phyloP scores from a whole-genome alignment of 2,888 invertebrate genomes.

The Chrysolina americana region DNA sequence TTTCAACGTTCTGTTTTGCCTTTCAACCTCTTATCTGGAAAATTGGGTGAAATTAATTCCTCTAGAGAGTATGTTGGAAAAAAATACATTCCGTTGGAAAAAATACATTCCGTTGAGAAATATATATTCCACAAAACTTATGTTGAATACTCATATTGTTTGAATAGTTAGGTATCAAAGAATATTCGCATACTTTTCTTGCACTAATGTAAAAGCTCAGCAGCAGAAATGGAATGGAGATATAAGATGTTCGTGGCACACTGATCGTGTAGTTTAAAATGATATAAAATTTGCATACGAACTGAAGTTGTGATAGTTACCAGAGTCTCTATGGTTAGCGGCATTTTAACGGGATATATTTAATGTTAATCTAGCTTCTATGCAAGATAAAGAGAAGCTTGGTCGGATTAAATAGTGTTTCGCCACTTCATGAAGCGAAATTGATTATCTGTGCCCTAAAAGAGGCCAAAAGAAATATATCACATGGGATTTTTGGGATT shows the following conservation, averaged over 20 bases:
- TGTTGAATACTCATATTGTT: not conserved
- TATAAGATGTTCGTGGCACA: not conserved
- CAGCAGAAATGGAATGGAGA: not conserved
- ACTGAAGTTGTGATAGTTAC: constrained; percentile 6
- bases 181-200: not conserved
- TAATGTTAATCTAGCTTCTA: not conserved
- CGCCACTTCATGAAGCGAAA: not conserved
- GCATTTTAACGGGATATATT: not conserved
- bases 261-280: constrained; percentile 11
- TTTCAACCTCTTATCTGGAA: not conserved
- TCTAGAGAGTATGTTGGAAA: too few species aligned
- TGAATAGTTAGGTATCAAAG: not conserved
- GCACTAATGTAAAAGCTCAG: not conserved
- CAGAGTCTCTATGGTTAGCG: not conserved
- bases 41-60: too few species aligned
- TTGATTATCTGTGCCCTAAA: too few species aligned
- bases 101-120: too few species aligned
- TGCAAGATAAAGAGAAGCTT: not conserved
- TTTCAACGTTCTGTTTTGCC: not conserved
- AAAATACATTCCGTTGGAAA: too few species aligned
- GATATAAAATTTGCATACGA: constrained; percentile 11
- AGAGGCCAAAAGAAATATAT: too few species aligned
- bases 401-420: not conserved
- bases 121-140: not conserved
- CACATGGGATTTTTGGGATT: too few species aligned